Base-by-base conservation (phyloP, 2,888 invertebrate species). In the Petrophora chlorosata region DNA sequence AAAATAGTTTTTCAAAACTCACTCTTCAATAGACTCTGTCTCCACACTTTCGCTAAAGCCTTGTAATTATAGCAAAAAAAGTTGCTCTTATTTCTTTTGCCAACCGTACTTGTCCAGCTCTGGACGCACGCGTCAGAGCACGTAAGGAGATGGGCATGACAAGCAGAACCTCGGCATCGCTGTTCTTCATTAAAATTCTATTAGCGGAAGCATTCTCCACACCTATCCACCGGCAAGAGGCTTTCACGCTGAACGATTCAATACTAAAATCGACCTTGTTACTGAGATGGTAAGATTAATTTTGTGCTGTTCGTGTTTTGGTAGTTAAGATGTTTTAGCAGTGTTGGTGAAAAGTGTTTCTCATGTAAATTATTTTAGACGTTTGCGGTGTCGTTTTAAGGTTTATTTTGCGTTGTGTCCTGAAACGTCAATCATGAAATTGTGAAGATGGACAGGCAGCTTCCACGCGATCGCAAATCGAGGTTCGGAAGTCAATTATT, bases 101-200 rank as follows among this genome's bases (percentile, higher is more conserved):
- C 8, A 43, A 63, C 76, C 15, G 59, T 84, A 79, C 73, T 1
- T 2, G 48, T 38, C 43, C 39, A 13, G 15, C 63, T 59, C 62
- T 67, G 68, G 66, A 65, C 70, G 72, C 77, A 77, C 79, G 78
- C 82, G 80, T 79, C 71, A 67, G 73, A 77, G 67, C 80, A 82
- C 82, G 79, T 84, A 84, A 85, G 79, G 79, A 82, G 89, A 85
- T 81, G 82, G 80, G 81, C 89, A 88, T 89, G 89, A 90, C 88
- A 81, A 76, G 88, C 89, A 88, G 76, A 83, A 85, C 82, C 72
- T 74, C 77, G 59, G 63, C 74, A 86, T 83, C 80, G 84, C 89
- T 86, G 86, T 87, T 85, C 85, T 90, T 90, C 88, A 89, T 90
- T 89, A 90, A 88, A 87, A 87, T 87, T 88, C 88, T 90, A 90